Conservation (phyloP, 2,113 vertebrate species). For the Ceyx cyanopectus region DNA sequence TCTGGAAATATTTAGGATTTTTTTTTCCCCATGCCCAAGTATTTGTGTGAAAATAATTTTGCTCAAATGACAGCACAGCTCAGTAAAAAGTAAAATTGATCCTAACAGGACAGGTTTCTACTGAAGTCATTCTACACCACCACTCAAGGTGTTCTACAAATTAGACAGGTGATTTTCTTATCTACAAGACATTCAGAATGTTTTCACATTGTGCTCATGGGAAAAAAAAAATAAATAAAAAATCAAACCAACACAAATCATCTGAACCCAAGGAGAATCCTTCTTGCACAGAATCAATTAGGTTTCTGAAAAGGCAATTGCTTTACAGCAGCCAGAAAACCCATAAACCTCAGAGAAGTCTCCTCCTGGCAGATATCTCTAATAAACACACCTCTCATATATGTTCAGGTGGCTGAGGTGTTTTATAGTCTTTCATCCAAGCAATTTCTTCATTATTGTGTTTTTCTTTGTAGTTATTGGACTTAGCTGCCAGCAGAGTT, state of each 20-base stretch:
- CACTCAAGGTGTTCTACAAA: not conserved
- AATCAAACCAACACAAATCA: accelerated
- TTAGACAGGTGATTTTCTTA: not conserved
- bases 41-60: not conserved
- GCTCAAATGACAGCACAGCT: not conserved
- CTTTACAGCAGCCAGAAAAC: not conserved
- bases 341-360: not conserved
- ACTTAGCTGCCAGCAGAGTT: not conserved
- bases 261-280: not conserved
- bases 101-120: not conserved
- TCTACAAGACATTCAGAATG: not conserved
- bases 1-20: not conserved
- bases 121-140: not conserved
- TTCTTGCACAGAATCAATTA: not conserved
- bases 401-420: not conserved
- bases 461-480: not conserved
- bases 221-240: not conserved
- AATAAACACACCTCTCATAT: not conserved
- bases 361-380: not conserved
- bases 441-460: not conserved
- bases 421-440: not conserved
- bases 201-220: not conserved
- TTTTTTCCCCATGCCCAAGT: no score
- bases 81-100: not conserved
- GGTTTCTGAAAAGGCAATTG: not conserved